phyloP scores from a whole-genome alignment of 2,113 vertebrate genomes.

The Thunnus maccoyii region DNA sequence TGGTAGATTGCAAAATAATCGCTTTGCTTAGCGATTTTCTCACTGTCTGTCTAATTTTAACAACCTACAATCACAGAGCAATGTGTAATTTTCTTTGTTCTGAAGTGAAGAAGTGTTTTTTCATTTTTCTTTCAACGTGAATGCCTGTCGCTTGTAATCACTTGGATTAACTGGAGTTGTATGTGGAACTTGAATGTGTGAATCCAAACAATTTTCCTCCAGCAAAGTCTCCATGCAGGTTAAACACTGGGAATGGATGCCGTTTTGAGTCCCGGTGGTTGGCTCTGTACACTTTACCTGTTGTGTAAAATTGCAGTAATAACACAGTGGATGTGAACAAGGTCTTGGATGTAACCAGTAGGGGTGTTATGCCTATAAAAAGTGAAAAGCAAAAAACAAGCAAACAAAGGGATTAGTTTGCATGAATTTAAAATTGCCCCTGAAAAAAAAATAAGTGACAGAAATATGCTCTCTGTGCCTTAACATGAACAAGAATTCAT shows the following conservation, averaged over 20 bases:
- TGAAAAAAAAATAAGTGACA: neutral
- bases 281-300: constrained; percentile 1
- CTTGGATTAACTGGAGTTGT: neutral
- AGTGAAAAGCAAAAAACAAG: neutral
- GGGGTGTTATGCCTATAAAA: neutral
- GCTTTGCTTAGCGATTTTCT: constrained; percentile 28
- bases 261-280: neutral
- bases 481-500: constrained; percentile 29
- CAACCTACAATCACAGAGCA: constrained; percentile 15
- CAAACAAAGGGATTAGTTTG: constrained; percentile 13
- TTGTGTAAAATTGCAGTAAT: constrained; percentile 4
- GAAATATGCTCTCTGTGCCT: constrained; percentile 4
- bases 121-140: neutral
- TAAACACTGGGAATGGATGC: neutral
- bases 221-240: neutral
- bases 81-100: constrained; percentile 27
- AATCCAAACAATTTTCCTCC: constrained; percentile 2
- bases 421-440: neutral
- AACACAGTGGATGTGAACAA: neutral
- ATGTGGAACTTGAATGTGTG: constrained; percentile 11
- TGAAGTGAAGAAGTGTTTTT: constrained; percentile 4
- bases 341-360: neutral
- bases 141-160: neutral
- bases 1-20: constrained; percentile 45
- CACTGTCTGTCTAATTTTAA: constrained; percentile 35